Conservation (phyloP, 1,140 invertebrate genomes). For the Scaptomyza montana region DNA sequence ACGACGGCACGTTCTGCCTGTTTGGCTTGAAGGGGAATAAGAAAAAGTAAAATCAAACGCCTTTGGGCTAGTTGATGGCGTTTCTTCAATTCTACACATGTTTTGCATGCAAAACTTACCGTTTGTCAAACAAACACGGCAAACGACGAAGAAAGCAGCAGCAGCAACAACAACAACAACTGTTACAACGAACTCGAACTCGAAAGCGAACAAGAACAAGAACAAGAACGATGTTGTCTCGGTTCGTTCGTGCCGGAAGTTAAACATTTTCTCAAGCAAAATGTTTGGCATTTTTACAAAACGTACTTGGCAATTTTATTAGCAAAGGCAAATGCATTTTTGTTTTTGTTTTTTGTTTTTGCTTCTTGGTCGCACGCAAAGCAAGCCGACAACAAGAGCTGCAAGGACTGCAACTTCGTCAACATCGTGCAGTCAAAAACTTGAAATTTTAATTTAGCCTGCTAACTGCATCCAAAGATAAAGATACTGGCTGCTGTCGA, state of each 20-base stretch:
- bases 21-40: slow-evolving; percentile 2
- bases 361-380: slow-evolving; percentile 51
- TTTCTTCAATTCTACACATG: slow-evolving; percentile 72
- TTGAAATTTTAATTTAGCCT: slow-evolving; percentile 74
- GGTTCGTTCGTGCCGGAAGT: slow-evolving; percentile 64
- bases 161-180: slow-evolving; percentile 8
- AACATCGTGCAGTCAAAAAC: slow-evolving; percentile 62
- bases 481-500: slow-evolving; percentile 5
- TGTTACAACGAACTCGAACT: background rate
- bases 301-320: slow-evolving; percentile 74
- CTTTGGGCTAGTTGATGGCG: slow-evolving; percentile 48
- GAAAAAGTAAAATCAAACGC: slow-evolving; percentile 20
- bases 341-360: too few relatives aligned
- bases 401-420: slow-evolving; percentile 47
- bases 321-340: slow-evolving; percentile 28
- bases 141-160: slow-evolving; percentile 18
- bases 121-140: slow-evolving; percentile 48
- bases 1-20: slow-evolving; percentile 52
- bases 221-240: slow-evolving; percentile 9
- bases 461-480: slow-evolving; percentile 59
- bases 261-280: slow-evolving; percentile 67
- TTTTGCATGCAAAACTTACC: slow-evolving; percentile 72
- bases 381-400: slow-evolving; percentile 15
- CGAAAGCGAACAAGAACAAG: background rate
- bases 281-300: slow-evolving; percentile 78